Evolutionary conservation across 1,140 invertebrate species (phyloP).

Genomic region (Trachelipus rathkii): DNA sequence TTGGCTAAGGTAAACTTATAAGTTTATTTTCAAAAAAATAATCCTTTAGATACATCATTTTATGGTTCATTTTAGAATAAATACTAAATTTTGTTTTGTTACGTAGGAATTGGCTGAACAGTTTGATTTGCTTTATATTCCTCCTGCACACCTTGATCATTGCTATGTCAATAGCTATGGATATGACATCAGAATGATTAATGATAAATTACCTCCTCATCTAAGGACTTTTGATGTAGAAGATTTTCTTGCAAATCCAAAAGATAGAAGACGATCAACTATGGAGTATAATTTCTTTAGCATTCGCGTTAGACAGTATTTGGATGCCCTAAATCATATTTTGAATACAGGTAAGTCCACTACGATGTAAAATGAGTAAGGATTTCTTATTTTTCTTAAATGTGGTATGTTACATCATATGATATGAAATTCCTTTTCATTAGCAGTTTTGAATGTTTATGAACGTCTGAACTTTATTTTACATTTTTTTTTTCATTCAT

Average conservation of each 20-base stretch:
- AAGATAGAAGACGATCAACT: constrained; percentile 57
- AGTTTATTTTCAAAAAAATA: background rate
- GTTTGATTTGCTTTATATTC: constrained; percentile 78
- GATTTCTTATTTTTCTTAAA: too few relatives aligned
- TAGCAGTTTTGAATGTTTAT: too few relatives aligned
- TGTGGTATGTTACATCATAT: too few relatives aligned
- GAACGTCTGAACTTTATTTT: too few relatives aligned
- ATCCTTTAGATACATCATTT: too few relatives aligned
- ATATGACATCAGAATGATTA: constrained; percentile 68
- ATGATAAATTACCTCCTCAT: constrained; percentile 62
- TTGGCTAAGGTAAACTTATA: constrained; percentile 58
- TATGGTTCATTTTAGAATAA: too few relatives aligned
- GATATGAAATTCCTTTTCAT: too few relatives aligned
- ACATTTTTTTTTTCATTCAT: too few relatives aligned
- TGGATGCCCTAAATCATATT: constrained; percentile 77
- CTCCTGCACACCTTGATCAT: constrained; percentile 70
- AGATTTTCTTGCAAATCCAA: constrained; percentile 67
- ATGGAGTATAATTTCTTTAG: constrained; percentile 69
- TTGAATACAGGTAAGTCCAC: constrained; percentile 68
- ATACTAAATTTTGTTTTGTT: background rate
- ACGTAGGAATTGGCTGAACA: constrained; percentile 68
- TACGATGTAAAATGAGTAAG: background rate
- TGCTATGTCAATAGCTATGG: constrained; percentile 70
- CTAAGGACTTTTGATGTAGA: constrained; percentile 67
- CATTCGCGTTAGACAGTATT: constrained; percentile 66